A percentile compares a stretch with the other conserved stretches of the same genome.
These are phyloP conservation scores for Scaptodrosophila latifasciaeformis DNA, from an alignment of 2,888 invertebrate species.

Conservation along the genomic window DNA sequence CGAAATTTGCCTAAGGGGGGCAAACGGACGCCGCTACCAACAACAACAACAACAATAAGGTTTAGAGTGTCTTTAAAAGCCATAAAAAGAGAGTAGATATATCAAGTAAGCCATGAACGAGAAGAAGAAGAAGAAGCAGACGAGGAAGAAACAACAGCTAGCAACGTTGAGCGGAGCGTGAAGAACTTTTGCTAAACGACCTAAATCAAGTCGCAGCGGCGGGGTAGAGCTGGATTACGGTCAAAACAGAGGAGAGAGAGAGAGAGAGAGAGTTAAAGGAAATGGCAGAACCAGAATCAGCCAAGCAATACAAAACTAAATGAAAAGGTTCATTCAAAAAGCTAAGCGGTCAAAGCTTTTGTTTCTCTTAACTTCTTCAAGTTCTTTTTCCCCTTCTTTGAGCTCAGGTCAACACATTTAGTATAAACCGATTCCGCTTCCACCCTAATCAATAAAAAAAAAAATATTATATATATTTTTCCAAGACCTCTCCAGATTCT, in stretches of 20 bases:
- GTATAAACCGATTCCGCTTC: too few species aligned
- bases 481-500: too few species aligned
- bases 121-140: conserved; percentile 7
- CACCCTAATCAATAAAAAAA: too few species aligned
- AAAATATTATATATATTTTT: too few species aligned
- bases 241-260: conserved; percentile 1
- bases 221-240: neutral
- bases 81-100: neutral
- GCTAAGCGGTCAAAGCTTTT: neutral
- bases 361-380: conserved; percentile 3
- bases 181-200: conserved; percentile 39
- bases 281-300: too few species aligned
- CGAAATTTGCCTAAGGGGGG: conserved; percentile 26
- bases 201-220: conserved; percentile 21
- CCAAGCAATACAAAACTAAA: conserved; percentile 19
- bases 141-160: neutral
- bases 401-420: too few species aligned
- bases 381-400: too few species aligned
- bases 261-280: too few species aligned
- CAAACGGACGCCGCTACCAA: neutral
- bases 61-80: neutral
- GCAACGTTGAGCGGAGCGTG: conserved; percentile 28
- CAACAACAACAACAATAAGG: too few species aligned
- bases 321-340: too few species aligned
- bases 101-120: conserved; percentile 10